Evolutionary conservation across 2,113 vertebrate species (phyloP), one percentile per base, ranked within the genome.

Genomic region (Anseranas semipalmata): DNA sequence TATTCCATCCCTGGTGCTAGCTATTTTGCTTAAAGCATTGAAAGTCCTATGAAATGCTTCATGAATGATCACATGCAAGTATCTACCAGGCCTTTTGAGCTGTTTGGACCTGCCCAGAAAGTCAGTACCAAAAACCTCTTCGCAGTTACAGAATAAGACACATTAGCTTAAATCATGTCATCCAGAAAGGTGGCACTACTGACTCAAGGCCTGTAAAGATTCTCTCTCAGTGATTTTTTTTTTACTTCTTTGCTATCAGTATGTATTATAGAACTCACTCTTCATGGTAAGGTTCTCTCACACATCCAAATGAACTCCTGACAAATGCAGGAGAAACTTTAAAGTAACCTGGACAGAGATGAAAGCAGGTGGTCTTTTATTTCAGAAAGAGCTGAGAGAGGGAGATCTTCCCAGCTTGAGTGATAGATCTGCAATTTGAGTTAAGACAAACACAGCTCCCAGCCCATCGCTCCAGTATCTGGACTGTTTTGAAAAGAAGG

Each of bases 361-460:
- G 46, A 90, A 95, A n/a, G 62, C 35, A 71, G 39, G 14, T 7
- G 1, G 27, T 85, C 45, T 93, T 93, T 68, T 50, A 75, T 83
- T 96, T 95, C 89, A 65, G 62, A 66, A 84, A 83, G 33, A 72
- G 12, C 37, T 60, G 32, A 65, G 46, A 84, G 87, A 46, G 58
- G 56, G 22, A 85, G n/a, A 75, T 63, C 72, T 90, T 89, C 90
- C 50, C 78, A 94, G 80, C 30, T 55, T 93, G 85, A 80, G 46
- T 25, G 56, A 96, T 68, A 65, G 73, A 17, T 90, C 77, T 88
- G 96, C 43, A 93, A 90, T 65, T 87, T 56, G 15, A 96, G 65
- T 88, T 73, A 96, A 92, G 58, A 76, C 30, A 92, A 91, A 85
- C 46, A 92, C n/a, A 77, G 74, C 22, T 66, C n/a, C 80, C 74